Evolutionary conservation across 2,888 invertebrate species (phyloP).

Genomic region (Chaetogeoica ovagalla): DNA sequence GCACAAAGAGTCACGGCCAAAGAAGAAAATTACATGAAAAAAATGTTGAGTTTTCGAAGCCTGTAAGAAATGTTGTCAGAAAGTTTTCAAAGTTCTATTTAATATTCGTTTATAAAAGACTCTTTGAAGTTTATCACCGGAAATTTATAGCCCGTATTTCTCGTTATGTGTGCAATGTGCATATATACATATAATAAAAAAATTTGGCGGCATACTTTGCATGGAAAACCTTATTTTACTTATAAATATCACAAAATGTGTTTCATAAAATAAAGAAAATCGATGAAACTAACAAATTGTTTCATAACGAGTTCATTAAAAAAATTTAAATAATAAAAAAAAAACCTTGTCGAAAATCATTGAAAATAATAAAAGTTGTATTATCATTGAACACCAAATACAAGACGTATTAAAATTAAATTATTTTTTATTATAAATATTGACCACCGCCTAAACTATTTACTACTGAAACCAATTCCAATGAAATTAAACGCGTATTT

Average conservation of each 20-base stretch:
- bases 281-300: neutral
- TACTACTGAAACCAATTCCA: too few relatives aligned
- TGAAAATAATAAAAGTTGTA: neutral
- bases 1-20: neutral
- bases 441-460: too few relatives aligned
- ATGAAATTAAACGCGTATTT: too few relatives aligned
- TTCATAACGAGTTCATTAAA: neutral
- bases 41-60: conserved; percentile 1
- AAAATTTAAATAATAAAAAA: neutral
- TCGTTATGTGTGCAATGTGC: too few relatives aligned
- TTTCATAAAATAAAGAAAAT: conserved; percentile 2
- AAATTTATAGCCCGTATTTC: conserved; percentile 9
- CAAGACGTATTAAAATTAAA: too few relatives aligned
- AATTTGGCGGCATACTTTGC: neutral
- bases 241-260: neutral
- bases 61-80: neutral
- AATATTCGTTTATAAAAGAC: conserved; percentile 18
- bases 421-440: too few relatives aligned
- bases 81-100: conserved; percentile 39
- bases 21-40: conserved; percentile 18
- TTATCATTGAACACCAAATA: too few relatives aligned
- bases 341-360: neutral
- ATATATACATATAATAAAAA: neutral
- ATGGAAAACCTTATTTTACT: neutral
- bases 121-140: conserved; percentile 27